Percentiles rank a stretch among this genome's conserved stretches.
phyloP scores from a whole-genome alignment of 2,888 invertebrate genomes.

The Eristalis arbustorum region DNA sequence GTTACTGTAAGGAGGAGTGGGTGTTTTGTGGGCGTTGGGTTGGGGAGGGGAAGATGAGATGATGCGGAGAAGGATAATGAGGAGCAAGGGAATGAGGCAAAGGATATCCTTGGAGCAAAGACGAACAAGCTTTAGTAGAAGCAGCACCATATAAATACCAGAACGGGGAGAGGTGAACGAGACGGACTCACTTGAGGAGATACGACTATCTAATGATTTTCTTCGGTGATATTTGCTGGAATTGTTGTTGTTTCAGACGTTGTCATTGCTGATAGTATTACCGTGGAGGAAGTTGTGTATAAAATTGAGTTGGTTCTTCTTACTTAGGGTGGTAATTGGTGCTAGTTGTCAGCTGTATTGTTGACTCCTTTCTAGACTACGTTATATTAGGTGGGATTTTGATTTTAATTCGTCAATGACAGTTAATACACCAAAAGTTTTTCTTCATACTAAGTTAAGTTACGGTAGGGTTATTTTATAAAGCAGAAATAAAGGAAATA shows the following conservation, averaged over 20 bases:
- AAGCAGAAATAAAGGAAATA: no score
- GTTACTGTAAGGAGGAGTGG: slow-evolving; percentile 20
- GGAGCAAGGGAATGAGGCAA: not conserved
- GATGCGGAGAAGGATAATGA: not conserved
- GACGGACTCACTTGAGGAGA: slow-evolving; percentile 49
- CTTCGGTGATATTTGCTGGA: slow-evolving; percentile 41
- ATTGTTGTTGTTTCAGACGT: slow-evolving; percentile 18
- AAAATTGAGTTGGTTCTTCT: slow-evolving; percentile 37
- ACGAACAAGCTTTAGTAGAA: slow-evolving; percentile 56
- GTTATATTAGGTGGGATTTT: not conserved
- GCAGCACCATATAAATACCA: slow-evolving; percentile 3
- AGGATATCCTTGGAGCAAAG: slow-evolving; percentile 66
- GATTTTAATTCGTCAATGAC: not conserved
- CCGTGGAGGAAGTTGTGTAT: slow-evolving; percentile 16
- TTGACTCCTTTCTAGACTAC: not conserved
- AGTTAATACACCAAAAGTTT: no score
- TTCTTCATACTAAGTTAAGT: not conserved
- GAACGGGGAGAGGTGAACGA: slow-evolving; percentile 11
- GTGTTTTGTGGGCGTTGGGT: not conserved
- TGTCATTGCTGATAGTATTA: slow-evolving; percentile 9
- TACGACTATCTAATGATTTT: slow-evolving; percentile 63
- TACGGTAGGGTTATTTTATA: no score
- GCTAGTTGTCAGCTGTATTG: not conserved
- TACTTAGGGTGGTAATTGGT: slow-evolving; percentile 48
- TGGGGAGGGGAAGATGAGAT: not conserved